Conservation (phyloP, 2,797 vertebrate species). For the Scolopax bukidnonensis region DNA sequence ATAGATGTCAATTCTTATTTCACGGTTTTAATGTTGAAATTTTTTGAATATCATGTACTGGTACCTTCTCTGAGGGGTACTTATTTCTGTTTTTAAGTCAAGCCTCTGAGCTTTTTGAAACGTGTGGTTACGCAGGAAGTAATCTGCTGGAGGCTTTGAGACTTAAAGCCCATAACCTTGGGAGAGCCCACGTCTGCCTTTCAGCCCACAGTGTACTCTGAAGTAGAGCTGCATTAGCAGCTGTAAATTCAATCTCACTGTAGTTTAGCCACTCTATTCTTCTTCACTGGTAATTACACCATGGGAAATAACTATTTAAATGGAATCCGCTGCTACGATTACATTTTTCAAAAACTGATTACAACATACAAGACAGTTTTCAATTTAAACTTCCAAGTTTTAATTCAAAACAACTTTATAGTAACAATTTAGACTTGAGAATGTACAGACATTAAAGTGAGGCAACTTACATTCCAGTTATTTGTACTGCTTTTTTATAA, state of each 20-base stretch:
- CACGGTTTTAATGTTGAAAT: neutral
- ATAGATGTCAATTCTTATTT: neutral
- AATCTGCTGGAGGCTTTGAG: constrained; percentile 14
- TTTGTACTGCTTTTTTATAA: neutral
- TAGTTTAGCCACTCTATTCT: constrained; percentile 25
- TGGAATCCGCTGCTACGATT: constrained; percentile 3
- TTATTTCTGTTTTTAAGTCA: constrained; percentile 16
- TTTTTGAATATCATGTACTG: neutral
- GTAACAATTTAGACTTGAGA: constrained; percentile 14
- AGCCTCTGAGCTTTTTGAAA: neutral
- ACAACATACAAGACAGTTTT: constrained; percentile 30
- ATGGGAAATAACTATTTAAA: constrained; percentile 52
- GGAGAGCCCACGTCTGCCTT: neutral
- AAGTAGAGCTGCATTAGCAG: constrained; percentile 30
- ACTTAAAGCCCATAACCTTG: constrained; percentile 15
- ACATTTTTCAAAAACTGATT: constrained; percentile 58
- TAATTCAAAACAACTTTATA: constrained; percentile 48
- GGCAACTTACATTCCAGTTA: neutral
- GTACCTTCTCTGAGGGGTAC: neutral
- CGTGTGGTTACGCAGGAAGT: neutral
- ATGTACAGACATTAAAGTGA: neutral
- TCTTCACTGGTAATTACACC: constrained; percentile 30
- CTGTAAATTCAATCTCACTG: constrained; percentile 51
- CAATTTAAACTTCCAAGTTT: constrained; percentile 45
- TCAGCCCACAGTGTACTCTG: neutral